Percentiles rank a stretch among this genome's conserved stretches.
These are phyloP conservation scores for Acrobeloides nanus DNA, from an alignment of 2,888 invertebrate species.

Conservation along the genomic window DNA sequence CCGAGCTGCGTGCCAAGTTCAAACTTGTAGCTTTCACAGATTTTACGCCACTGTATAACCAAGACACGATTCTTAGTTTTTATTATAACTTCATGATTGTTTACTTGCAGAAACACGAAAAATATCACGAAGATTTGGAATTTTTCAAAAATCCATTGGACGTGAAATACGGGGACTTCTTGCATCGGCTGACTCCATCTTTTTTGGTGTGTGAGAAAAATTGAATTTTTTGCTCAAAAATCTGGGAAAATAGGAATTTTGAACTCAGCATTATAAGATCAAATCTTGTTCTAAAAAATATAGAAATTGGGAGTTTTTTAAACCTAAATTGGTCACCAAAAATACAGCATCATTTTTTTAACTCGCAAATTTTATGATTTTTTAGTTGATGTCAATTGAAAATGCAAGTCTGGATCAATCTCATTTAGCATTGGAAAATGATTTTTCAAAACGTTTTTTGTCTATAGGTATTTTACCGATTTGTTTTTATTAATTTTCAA, in stretches of 20 bases:
- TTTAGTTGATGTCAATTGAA: constrained; percentile 47
- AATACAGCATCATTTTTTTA: too few species aligned
- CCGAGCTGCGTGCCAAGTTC: constrained; percentile 44
- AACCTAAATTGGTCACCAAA: too few species aligned
- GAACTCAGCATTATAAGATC: constrained; percentile 5
- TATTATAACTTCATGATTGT: constrained; percentile 35
- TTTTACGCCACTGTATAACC: constrained; percentile 34
- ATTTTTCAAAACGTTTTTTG: background rate
- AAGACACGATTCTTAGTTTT: constrained; percentile 42
- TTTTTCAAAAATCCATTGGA: constrained; percentile 42
- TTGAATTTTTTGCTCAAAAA: too few species aligned
- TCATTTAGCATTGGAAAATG: constrained; percentile 4
- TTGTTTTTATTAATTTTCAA: constrained; percentile 10
- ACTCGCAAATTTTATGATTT: too few species aligned
- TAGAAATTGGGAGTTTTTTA: too few species aligned
- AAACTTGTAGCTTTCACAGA: constrained; percentile 48
- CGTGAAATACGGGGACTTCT: constrained; percentile 36
- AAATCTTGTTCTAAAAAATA: constrained; percentile 6
- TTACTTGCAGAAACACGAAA: constrained; percentile 19
- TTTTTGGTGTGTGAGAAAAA: too few species aligned
- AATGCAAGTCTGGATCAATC: constrained; percentile 26
- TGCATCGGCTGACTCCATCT: constrained; percentile 47
- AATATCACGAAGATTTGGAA: constrained; percentile 20
- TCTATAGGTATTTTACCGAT: background rate
- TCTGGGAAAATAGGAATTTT: too few species aligned